Evolutionary conservation across 53 echinoderm and acorn worm genomes (phyloP).

Genomic region (Actinopyga echinites): DNA sequence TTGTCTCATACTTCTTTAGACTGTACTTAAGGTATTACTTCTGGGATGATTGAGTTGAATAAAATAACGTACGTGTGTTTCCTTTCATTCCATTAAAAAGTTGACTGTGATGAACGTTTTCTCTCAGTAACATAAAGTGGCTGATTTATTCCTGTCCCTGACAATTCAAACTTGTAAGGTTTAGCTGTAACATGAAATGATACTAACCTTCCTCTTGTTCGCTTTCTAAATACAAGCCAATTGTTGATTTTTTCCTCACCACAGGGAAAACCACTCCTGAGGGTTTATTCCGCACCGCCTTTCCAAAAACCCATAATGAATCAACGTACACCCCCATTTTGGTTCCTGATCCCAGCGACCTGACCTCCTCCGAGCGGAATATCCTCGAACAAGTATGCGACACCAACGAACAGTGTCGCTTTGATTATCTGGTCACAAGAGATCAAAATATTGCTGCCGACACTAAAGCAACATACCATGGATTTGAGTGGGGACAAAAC

Average conservation of each 20-base stretch:
- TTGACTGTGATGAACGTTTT: no score
- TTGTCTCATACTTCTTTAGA: no score
- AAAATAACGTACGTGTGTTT: no score
- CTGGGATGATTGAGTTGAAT: no score
- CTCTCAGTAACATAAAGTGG: no score
- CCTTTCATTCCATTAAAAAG: no score
- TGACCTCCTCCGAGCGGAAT: not conserved
- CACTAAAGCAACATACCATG: not conserved
- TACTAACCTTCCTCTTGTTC: no score
- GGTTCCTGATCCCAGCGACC: not conserved
- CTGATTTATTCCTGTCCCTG: no score
- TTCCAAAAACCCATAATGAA: not conserved
- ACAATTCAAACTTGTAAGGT: no score
- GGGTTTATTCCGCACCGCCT: not conserved
- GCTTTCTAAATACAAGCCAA: no score
- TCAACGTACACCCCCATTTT: not conserved
- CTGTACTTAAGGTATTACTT: no score
- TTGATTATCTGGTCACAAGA: conserved; percentile 27
- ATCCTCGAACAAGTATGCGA: not conserved
- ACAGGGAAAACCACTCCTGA: not conserved
- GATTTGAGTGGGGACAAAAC: conserved; percentile 16
- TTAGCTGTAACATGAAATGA: no score
- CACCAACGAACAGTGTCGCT: not conserved
- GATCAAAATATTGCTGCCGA: not conserved
- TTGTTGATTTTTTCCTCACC: not conserved